Evolutionary conservation across 2,113 vertebrate genomes (phyloP).

Genomic region (Daboia siamensis): DNA sequence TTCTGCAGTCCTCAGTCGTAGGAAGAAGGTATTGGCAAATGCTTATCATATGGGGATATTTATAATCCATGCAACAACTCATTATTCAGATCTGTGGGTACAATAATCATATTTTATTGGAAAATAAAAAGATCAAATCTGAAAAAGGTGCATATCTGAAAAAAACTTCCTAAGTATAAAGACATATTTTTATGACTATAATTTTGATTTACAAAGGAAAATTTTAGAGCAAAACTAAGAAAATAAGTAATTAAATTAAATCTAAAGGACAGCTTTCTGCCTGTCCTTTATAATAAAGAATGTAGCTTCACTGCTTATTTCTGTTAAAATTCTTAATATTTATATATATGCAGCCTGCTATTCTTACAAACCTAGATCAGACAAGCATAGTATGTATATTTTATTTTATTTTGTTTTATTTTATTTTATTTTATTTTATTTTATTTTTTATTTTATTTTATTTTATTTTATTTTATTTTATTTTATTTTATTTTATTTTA

Average conservation of each 20-base stretch:
- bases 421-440: too few relatives aligned
- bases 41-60: neutral
- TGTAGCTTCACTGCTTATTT: neutral
- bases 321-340: neutral
- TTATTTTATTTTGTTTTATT: neutral
- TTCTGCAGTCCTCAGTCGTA: neutral
- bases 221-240: neutral
- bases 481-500: too few relatives aligned
- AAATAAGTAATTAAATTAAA: neutral
- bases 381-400: fast-evolving
- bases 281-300: neutral
- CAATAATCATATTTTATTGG: neutral
- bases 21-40: too few relatives aligned
- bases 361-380: neutral
- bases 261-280: neutral
- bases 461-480: too few relatives aligned
- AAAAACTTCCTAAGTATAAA: neutral
- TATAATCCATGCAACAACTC: neutral
- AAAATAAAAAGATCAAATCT: neutral
- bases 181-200: neutral
- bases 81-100: neutral
- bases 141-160: neutral
- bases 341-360: neutral
- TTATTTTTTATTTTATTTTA: too few relatives aligned
- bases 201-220: neutral